Evolutionary conservation across 2,797 vertebrate species (phyloP).

Genomic region (Okamejei kenojei): DNA sequence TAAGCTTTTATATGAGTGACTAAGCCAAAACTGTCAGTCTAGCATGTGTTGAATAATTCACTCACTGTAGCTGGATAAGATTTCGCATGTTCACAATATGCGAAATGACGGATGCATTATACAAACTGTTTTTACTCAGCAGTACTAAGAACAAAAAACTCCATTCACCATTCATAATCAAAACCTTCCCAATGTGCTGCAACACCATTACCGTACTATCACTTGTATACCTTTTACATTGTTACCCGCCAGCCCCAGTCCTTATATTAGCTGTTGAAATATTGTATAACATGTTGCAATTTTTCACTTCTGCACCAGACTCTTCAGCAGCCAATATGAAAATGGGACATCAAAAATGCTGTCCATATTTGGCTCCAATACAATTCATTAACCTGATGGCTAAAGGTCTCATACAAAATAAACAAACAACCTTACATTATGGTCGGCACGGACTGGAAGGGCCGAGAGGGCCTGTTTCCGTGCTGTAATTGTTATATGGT

Average conservation of each 20-base stretch:
- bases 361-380: neutral
- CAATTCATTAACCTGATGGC: neutral
- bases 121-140: neutral
- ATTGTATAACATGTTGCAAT: neutral
- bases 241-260: neutral
- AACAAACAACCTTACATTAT: neutral
- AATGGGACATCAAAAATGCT: neutral
- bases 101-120: neutral
- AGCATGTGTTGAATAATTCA: neutral
- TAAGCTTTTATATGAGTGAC: neutral
- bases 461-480: no score
- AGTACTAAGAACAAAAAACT: neutral
- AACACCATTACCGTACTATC: no score
- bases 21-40: neutral
- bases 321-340: neutral
- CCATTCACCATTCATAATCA: no score
- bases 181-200: no score
- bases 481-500: no score
- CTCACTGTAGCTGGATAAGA: neutral
- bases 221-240: neutral
- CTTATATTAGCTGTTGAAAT: neutral
- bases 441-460: no score
- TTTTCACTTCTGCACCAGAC: neutral
- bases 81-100: neutral
- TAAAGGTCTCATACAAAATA: neutral